Percentiles rank a stretch among this genome's conserved stretches.
Evolutionary conservation across 2,113 vertebrate genomes (phyloP).

Genomic region (Cromileptes altivelis): DNA sequence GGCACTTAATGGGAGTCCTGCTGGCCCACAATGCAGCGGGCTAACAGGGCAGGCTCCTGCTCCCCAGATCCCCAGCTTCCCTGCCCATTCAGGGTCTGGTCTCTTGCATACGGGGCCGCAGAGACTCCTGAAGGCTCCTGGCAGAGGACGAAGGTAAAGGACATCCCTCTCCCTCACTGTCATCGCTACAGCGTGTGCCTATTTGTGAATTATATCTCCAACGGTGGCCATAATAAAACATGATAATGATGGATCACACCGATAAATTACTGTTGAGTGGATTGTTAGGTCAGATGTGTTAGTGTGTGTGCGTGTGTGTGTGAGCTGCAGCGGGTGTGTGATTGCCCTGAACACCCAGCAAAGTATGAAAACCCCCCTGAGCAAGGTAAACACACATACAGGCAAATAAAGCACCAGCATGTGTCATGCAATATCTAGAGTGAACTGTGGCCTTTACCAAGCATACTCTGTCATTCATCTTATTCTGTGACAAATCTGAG

Average conservation of each 20-base stretch:
- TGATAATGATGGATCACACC: conserved; percentile 86
- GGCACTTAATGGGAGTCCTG: conserved; percentile 84
- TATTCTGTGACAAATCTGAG: background rate
- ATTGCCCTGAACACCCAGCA: conserved; percentile 56
- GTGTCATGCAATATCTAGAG: background rate
- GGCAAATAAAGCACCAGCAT: conserved; percentile 40
- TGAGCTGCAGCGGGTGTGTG: conserved; percentile 55
- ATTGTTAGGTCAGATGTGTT: conserved; percentile 77
- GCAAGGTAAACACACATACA: conserved; percentile 52
- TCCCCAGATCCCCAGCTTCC: conserved; percentile 63
- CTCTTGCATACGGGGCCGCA: conserved; percentile 61
- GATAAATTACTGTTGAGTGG: conserved; percentile 84
- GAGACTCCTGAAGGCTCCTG: conserved; percentile 72
- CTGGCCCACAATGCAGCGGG: conserved; percentile 82
- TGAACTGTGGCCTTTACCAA: background rate
- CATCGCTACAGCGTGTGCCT: conserved; percentile 72
- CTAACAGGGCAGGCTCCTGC: conserved; percentile 66
- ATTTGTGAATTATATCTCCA: conserved; percentile 84
- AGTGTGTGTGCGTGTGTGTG: conserved; percentile 66
- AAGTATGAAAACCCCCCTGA: conserved; percentile 39
- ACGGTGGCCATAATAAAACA: conserved; percentile 85
- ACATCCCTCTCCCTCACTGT: conserved; percentile 82
- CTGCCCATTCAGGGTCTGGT: conserved; percentile 67
- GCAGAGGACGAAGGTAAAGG: conserved; percentile 84
- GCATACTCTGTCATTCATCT: background rate